Conservation (phyloP, 2,888 invertebrate species). For the Orchesellides sinensis region DNA sequence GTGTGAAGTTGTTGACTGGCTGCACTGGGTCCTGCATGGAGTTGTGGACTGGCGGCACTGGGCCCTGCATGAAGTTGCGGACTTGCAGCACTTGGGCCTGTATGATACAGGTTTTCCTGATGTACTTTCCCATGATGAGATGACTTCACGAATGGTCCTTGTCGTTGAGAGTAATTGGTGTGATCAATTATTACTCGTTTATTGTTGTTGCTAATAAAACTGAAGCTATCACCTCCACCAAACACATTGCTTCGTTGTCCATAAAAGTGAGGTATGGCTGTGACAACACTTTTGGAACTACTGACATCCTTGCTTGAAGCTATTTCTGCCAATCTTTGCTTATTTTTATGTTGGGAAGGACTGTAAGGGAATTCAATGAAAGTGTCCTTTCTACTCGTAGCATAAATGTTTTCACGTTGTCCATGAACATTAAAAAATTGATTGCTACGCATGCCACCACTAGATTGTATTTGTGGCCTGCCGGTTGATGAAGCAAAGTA, state of each 20-base stretch:
- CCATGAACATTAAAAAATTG: constrained; percentile 70
- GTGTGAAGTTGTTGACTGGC: neutral
- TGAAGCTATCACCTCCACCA: constrained; percentile 55
- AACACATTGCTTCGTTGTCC: constrained; percentile 69
- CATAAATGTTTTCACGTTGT: constrained; percentile 69
- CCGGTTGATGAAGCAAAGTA: constrained; percentile 32
- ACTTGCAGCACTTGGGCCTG: neutral
- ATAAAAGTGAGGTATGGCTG: constrained; percentile 66
- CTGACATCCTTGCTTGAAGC: constrained; percentile 57
- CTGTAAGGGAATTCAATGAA: constrained; percentile 68
- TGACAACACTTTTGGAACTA: constrained; percentile 41
- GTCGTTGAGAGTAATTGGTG: constrained; percentile 50
- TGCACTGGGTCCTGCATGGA: no score
- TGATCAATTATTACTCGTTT: constrained; percentile 64
- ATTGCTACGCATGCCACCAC: constrained; percentile 64
- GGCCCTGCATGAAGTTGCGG: neutral
- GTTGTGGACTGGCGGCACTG: neutral
- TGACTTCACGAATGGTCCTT: constrained; percentile 38
- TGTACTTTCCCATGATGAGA: constrained; percentile 11
- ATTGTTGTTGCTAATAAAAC: constrained; percentile 64
- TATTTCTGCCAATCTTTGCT: constrained; percentile 59
- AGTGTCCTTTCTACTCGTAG: constrained; percentile 58
- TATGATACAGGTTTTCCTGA: constrained; percentile 26
- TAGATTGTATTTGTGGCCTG: neutral
- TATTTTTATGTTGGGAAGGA: constrained; percentile 71